Evolutionary conservation across 2,888 invertebrate genomes (phyloP).

Genomic region (Frankliniella fusca): DNA sequence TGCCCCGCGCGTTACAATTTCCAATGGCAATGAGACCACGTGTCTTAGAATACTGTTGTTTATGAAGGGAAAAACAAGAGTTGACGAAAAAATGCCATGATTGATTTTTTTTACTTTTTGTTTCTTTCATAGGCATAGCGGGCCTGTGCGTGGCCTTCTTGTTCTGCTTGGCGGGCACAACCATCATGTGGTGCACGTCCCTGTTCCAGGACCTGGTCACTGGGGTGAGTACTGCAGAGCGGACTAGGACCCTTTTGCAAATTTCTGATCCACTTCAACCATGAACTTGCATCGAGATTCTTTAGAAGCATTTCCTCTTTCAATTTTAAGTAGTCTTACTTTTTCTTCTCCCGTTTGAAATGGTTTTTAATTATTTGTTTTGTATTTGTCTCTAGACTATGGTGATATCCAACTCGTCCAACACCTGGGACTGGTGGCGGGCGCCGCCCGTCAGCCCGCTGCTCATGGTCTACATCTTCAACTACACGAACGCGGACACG

Average conservation of each 20-base stretch:
- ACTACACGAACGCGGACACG: slow-evolving; percentile 28
- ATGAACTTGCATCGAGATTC: too few species aligned
- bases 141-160: background rate
- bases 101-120: background rate
- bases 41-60: too few species aligned
- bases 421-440: slow-evolving; percentile 30
- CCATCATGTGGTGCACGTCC: slow-evolving; percentile 29
- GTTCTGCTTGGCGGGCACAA: slow-evolving; percentile 17
- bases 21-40: too few species aligned
- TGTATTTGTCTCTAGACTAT: slow-evolving; percentile 7
- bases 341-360: background rate
- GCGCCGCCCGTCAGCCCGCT: slow-evolving; percentile 29
- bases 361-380: too few species aligned
- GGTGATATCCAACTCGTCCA: slow-evolving; percentile 26
- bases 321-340: background rate
- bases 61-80: too few species aligned
- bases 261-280: too few species aligned
- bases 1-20: too few species aligned
- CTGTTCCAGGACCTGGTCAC: slow-evolving; percentile 11
- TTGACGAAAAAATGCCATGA: too few species aligned
- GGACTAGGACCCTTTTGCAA: too few species aligned
- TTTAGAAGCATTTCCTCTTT: too few species aligned
- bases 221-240: background rate
- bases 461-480: slow-evolving; percentile 27
- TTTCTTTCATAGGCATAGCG: background rate